Percentiles rank a stretch among this genome's conserved stretches.
Conservation (phyloP, 2,797 vertebrate genomes). For the Falco biarmicus region DNA sequence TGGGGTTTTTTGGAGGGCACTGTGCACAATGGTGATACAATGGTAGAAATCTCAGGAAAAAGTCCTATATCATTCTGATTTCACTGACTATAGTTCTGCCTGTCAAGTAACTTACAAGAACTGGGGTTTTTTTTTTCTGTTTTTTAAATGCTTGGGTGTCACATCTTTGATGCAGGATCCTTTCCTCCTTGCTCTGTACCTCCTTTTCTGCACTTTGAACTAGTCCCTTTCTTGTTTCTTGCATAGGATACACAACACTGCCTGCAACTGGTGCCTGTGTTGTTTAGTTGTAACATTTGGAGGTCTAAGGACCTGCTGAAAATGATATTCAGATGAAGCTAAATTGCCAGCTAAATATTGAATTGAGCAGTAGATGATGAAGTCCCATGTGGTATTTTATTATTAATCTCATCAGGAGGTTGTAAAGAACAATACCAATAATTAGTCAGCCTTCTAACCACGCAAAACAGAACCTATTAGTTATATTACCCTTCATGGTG, state of each 20-base stretch:
- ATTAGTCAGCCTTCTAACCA: conserved; percentile 47
- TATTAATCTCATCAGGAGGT: conserved; percentile 40
- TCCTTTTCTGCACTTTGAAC: not conserved
- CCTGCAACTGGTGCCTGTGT: not conserved
- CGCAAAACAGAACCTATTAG: not conserved
- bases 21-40: not conserved
- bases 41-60: not conserved
- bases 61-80: not conserved
- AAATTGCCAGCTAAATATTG: conserved; percentile 41
- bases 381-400: conserved; percentile 41
- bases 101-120: not conserved
- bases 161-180: not conserved
- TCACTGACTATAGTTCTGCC: not conserved
- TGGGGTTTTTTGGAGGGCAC: accelerated
- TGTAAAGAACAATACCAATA: conserved; percentile 49
- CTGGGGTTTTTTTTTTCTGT: accelerated
- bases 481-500: not conserved
- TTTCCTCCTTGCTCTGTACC: not conserved
- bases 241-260: not conserved
- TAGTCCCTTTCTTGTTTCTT: not conserved
- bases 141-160: not conserved
- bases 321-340: conserved; percentile 2
- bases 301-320: not conserved
- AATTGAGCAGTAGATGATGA: conserved; percentile 28
- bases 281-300: not conserved